Evolutionary conservation across 2,888 invertebrate species (phyloP).

Genomic region (Nymphalis c-album): DNA sequence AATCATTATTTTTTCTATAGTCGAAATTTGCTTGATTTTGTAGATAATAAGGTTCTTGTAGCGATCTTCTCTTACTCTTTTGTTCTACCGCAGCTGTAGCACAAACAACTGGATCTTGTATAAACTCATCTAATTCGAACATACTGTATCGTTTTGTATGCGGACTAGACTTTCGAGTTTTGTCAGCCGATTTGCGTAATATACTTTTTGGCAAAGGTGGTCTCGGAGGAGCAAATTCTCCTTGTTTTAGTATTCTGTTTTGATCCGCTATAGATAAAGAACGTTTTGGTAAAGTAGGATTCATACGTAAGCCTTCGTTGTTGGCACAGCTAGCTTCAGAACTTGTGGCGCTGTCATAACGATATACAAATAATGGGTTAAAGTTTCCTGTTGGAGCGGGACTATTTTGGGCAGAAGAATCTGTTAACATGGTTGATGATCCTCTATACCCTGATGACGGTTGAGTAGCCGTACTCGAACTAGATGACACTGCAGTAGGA

Average conservation of each 20-base stretch:
- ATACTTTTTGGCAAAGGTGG: slow-evolving; percentile 88
- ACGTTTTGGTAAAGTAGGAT: slow-evolving; percentile 84
- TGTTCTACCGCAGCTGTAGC: slow-evolving; percentile 73
- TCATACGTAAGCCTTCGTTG: slow-evolving; percentile 71
- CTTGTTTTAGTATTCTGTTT: slow-evolving; percentile 66
- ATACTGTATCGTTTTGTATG: slow-evolving; percentile 88
- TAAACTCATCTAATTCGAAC: slow-evolving; percentile 86
- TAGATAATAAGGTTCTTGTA: slow-evolving; percentile 87
- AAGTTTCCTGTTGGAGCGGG: slow-evolving; percentile 82
- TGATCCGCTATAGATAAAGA: slow-evolving; percentile 84
- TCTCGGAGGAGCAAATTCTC: slow-evolving; percentile 84
- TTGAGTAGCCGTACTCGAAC: slow-evolving; percentile 88
- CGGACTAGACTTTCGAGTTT: slow-evolving; percentile 74
- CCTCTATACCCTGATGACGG: slow-evolving; percentile 93
- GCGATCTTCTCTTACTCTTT: slow-evolving; percentile 85
- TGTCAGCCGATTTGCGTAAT: slow-evolving; percentile 83
- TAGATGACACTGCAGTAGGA: slow-evolving; percentile 82
- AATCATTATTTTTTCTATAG: slow-evolving; percentile 77
- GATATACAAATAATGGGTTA: slow-evolving; percentile 90
- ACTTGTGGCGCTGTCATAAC: slow-evolving; percentile 88
- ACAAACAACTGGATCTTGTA: slow-evolving; percentile 73
- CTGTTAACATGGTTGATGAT: slow-evolving; percentile 90
- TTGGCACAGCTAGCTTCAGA: slow-evolving; percentile 87
- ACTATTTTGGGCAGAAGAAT: slow-evolving; percentile 87
- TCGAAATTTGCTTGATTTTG: slow-evolving; percentile 74